Percentiles rank a stretch among this genome's conserved stretches.
Conservation (phyloP, 1,140 invertebrate genomes). For the Meteorus sp. region DNA sequence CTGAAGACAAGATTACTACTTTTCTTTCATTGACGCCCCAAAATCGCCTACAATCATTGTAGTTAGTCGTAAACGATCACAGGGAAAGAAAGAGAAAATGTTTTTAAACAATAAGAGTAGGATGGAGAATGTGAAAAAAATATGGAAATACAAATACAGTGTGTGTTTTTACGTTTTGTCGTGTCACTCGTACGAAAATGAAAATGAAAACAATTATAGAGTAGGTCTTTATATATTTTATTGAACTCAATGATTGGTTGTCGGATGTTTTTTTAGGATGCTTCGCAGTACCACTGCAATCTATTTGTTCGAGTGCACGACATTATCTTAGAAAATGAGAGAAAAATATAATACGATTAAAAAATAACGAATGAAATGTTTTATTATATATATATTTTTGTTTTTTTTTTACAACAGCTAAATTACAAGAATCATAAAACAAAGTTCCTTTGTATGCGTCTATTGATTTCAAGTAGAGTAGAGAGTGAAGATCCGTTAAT, state of each 20-base stretch:
- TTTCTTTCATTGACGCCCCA: too few species aligned
- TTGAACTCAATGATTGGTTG: not conserved
- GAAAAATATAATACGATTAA: not conserved
- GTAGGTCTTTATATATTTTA: constrained; percentile 13
- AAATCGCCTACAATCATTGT: constrained; percentile 9
- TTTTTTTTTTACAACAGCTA: too few species aligned
- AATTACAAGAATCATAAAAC: too few species aligned
- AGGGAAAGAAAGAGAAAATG: constrained; percentile 10
- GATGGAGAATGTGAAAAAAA: not conserved
- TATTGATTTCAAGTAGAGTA: too few species aligned
- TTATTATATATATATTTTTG: too few species aligned
- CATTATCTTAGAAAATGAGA: not conserved
- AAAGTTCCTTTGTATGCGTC: not conserved
- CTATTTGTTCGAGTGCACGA: not conserved
- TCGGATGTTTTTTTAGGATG: not conserved
- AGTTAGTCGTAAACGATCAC: constrained; percentile 5
- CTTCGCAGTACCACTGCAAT: not conserved
- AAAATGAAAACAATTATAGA: constrained; percentile 1
- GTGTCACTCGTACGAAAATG: not conserved
- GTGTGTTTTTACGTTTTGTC: constrained; percentile 9
- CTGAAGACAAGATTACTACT: constrained; percentile 38
- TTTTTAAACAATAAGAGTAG: constrained; percentile 3
- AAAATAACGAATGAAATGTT: too few species aligned
- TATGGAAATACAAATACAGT: constrained; percentile 9
- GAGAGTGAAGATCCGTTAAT: too few species aligned